Evolutionary conservation across 2,888 invertebrate species (phyloP).

Genomic region (Nipponacmea schrenckii): DNA sequence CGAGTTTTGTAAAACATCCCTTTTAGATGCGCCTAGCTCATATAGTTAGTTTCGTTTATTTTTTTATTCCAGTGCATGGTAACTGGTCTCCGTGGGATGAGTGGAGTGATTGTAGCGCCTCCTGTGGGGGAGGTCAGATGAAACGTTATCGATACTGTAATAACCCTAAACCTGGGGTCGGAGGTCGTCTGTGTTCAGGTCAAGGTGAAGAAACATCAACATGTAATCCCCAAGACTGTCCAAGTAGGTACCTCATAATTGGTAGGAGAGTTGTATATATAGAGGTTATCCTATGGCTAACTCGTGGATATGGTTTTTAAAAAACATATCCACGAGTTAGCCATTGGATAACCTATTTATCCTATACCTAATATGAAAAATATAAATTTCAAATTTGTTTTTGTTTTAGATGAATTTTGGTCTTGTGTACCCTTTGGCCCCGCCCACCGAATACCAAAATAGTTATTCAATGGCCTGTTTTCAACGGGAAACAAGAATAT

Average conservation of each 20-base stretch:
- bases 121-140: conserved; percentile 71
- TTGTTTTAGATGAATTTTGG: too few relatives aligned
- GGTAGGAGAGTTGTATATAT: background rate
- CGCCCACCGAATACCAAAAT: too few relatives aligned
- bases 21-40: background rate
- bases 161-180: conserved; percentile 64
- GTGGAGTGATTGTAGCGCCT: conserved; percentile 72
- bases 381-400: too few relatives aligned
- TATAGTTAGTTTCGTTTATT: background rate
- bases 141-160: conserved; percentile 71
- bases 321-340: too few relatives aligned
- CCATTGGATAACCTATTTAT: too few relatives aligned
- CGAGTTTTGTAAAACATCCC: background rate
- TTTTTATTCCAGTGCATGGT: conserved; percentile 49
- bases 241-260: conserved; percentile 34
- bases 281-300: too few relatives aligned
- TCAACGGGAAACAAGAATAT: too few relatives aligned
- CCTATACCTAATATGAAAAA: too few relatives aligned
- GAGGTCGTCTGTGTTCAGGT: conserved; percentile 64
- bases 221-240: conserved; percentile 63
- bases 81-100: conserved; percentile 72
- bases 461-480: too few relatives aligned
- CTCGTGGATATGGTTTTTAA: background rate
- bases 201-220: conserved; percentile 49
- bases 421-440: too few relatives aligned